Evolutionary conservation across 2,113 vertebrate genomes (phyloP), one percentile per base, ranked within the genome.

Genomic region (Nycticebus coucang): DNA sequence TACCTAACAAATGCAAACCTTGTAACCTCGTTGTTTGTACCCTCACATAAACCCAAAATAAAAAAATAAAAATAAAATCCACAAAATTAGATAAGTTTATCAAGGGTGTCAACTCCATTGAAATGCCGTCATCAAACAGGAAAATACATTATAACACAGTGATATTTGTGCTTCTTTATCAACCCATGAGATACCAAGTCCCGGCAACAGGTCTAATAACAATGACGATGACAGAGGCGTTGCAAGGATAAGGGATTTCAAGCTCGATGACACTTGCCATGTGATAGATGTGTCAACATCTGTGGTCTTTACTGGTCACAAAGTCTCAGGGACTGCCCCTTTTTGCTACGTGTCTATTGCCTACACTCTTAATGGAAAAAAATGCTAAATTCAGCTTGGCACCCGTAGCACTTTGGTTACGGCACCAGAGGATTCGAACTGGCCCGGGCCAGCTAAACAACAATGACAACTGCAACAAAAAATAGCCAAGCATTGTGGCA

Each of bases 211-310:
- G 30, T 37, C 21, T 15, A 1, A 14, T 3, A 5, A 37, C 4
- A 17, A 35, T 2, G 5, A 5, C 0, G 0, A 11, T 1, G 60
- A 30, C 5, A 11, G 59, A 37, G 37, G 35, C 15, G 35, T 21
- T 1, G 0, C 5, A n/a, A 66, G 60, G 60, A 60, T 3, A 7
- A 72, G 45, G 26, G 35, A 28, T 3, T 3, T 7, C 22, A 1
- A 24, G 3, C 1, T 15, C 24, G 26, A 62, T 0, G 33, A 74
- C 78, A 12, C n/a, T 3, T 11, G 19, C 8, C 0, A 19, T 4
- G 30, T 22, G 19, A 18, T 18, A 1, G 15, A 18, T 22, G 1
- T 5, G 78, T 6, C 37, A 1, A 1, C 14, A 24, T 18, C 37
- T 26, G 26, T 5, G 30, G 3, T 14, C 35, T 82, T 69, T 17